Base-by-base conservation (phyloP, 2,888 invertebrate species). In the Euclidia mi region DNA sequence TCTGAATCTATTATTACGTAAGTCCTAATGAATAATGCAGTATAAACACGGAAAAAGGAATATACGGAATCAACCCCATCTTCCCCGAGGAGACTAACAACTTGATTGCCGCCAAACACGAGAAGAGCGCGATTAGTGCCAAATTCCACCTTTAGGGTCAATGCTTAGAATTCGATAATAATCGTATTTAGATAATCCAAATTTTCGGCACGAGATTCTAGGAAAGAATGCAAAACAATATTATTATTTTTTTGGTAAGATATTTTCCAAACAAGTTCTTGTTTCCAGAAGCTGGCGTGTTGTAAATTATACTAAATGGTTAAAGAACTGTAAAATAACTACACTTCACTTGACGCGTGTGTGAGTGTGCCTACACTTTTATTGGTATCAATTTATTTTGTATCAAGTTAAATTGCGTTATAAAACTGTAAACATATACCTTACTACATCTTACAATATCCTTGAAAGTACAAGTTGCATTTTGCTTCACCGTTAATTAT, bases 11-110 rank as follows among this genome's bases (percentile, higher is more conserved):
- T 45, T 52, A 57, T 78, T 78, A 69, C 77, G 59, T 69, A 78
- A 78, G 57, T 7, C 46, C 56, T 43, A 42, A 68, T 69, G 66
- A 73, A 66, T 78, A 65, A 76, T 76, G 57, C 78, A 76, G 55
- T 59, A 67, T 64, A 68, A 75, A 69, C 58, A 71, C 56, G 61
- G 65, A 61, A 71, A 71, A 71, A 53, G 61, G 65, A 61, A 71
- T 69, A 69, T 55, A 7, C 41, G 35, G 56, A 71, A 59, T 47
- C 46, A 47, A 37, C 44, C 47, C 42, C 49, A 63, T 65, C 56
- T 46, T 55, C 55, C 49, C 63, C 44, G 49, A 56, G 59, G 68
- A 65, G 57, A 15, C 10, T 65, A 71, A 68, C 56, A 10, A 61
- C 60, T 61, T 73, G 70, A 73, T 73, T 76, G 57, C 57, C 49